phyloP scores from a whole-genome alignment of 2,797 vertebrate genomes.

The Rhinella marina region DNA sequence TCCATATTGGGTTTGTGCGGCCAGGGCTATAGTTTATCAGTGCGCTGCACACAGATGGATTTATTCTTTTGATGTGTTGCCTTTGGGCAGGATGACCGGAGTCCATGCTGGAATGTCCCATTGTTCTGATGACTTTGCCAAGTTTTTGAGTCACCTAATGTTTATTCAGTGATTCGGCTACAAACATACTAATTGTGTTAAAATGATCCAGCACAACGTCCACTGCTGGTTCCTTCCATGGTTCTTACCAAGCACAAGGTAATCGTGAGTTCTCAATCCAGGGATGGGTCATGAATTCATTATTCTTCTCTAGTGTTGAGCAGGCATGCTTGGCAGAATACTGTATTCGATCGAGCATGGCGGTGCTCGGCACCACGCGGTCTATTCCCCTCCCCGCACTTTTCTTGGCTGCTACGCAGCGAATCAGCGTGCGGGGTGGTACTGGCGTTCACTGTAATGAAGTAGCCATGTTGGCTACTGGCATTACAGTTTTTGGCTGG shows the following conservation, averaged over 20 bases:
- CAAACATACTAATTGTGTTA: not conserved
- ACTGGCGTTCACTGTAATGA: too few relatives aligned
- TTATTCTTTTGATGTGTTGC: not conserved
- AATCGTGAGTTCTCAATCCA: not conserved
- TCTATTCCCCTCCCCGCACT: too few relatives aligned
- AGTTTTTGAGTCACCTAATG: not conserved
- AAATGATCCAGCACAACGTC: not conserved
- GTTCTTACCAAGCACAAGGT: not conserved
- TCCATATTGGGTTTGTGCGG: not conserved
- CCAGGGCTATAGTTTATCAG: not conserved
- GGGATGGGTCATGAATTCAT: not conserved
- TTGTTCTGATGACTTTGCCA: not conserved
- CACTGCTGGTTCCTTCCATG: not conserved
- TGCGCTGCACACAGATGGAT: not conserved
- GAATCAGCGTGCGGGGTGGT: too few relatives aligned
- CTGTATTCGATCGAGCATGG: too few relatives aligned
- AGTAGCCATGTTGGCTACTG: too few relatives aligned
- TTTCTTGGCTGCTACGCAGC: too few relatives aligned
- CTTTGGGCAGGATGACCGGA: slow-evolving; percentile 8
- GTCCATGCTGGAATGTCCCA: not conserved
- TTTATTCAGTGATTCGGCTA: not conserved
- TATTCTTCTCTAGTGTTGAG: too few relatives aligned
- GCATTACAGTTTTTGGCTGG: too few relatives aligned
- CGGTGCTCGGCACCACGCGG: too few relatives aligned
- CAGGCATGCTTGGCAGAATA: too few relatives aligned